These are phyloP conservation scores for Plectrocnemia conspersa DNA, from an alignment of 1,140 invertebrate genomes.

Conservation along the genomic window DNA sequence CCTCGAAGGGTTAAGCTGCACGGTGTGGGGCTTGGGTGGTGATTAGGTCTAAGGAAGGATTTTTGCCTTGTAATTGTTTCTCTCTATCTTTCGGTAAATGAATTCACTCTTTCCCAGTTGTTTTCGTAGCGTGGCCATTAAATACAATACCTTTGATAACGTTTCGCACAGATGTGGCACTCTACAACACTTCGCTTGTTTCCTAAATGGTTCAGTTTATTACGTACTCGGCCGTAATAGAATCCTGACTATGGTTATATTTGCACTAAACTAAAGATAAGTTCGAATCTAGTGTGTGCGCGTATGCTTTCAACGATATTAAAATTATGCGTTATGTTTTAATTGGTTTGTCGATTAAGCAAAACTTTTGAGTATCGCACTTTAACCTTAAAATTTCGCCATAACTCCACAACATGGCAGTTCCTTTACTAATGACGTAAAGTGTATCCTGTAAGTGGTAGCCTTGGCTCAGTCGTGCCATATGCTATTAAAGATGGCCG, in stretches of 20 bases:
- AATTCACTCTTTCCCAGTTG: conserved; percentile 8
- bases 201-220: conserved; percentile 32
- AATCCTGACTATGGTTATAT: conserved; percentile 17
- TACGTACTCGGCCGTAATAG: conserved; percentile 27
- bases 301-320: too few species aligned
- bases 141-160: conserved; percentile 24
- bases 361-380: too few species aligned
- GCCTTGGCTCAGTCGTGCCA: too few species aligned
- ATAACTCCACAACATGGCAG: too few species aligned
- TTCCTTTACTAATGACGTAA: too few species aligned
- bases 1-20: background rate
- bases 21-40: background rate
- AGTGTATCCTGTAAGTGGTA: too few species aligned
- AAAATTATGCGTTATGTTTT: too few species aligned
- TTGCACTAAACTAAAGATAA: too few species aligned
- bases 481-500: too few species aligned
- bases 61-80: conserved; percentile 3
- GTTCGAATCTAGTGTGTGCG: too few species aligned
- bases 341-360: too few species aligned
- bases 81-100: background rate
- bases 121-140: conserved; percentile 10
- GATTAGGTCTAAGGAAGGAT: background rate
- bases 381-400: too few species aligned
- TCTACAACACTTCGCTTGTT: conserved; percentile 18
- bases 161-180: conserved; percentile 26